Percentiles rank a stretch among this genome's conserved stretches.
phyloP scores from a whole-genome alignment of 2,888 invertebrate genomes.

The Scelioninae gen. 2 region DNA sequence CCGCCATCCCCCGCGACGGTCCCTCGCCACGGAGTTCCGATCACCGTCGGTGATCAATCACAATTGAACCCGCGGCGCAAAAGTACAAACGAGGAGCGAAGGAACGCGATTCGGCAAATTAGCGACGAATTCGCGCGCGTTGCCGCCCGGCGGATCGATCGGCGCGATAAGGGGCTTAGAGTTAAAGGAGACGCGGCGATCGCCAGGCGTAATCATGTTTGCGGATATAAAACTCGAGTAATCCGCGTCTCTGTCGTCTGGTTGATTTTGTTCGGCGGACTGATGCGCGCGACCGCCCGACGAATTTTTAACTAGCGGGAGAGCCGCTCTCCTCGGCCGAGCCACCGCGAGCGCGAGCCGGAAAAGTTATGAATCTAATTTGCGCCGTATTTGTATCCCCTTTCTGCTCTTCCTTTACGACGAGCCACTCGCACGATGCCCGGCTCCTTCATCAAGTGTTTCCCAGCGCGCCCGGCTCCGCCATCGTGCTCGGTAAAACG shows the following conservation, averaged over 20 bases:
- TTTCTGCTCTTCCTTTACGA: slow-evolving; percentile 38
- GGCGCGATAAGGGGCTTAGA: slow-evolving; percentile 59
- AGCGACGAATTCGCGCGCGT: slow-evolving; percentile 51
- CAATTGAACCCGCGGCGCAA: slow-evolving; percentile 39
- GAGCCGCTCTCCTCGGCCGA: slow-evolving; percentile 64
- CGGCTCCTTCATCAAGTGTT: slow-evolving; percentile 34
- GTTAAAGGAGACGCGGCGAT: slow-evolving; percentile 46
- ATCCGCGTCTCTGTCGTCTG: slow-evolving; percentile 68
- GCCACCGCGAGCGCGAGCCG: slow-evolving; percentile 70
- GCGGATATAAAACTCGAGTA: slow-evolving; percentile 72
- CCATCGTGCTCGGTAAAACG: slow-evolving; percentile 23
- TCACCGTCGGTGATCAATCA: slow-evolving; percentile 69
- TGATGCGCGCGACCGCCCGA: slow-evolving; percentile 73
- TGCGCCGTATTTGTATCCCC: slow-evolving; percentile 71
- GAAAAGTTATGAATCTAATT: slow-evolving; percentile 75
- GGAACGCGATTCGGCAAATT: slow-evolving; percentile 42
- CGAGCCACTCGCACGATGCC: slow-evolving; percentile 18
- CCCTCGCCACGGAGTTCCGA: slow-evolving; percentile 72
- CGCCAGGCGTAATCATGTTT: slow-evolving; percentile 72
- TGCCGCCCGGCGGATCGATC: slow-evolving; percentile 33
- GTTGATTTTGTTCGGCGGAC: slow-evolving; percentile 63
- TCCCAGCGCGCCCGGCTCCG: no score
- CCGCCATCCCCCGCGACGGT: slow-evolving; percentile 62
- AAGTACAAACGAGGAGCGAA: slow-evolving; percentile 41
- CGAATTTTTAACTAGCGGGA: slow-evolving; percentile 74